Evolutionary conservation across 1,140 invertebrate genomes (phyloP), one percentile per base, ranked within the genome.

Genomic region (Drosophila subobscura): DNA sequence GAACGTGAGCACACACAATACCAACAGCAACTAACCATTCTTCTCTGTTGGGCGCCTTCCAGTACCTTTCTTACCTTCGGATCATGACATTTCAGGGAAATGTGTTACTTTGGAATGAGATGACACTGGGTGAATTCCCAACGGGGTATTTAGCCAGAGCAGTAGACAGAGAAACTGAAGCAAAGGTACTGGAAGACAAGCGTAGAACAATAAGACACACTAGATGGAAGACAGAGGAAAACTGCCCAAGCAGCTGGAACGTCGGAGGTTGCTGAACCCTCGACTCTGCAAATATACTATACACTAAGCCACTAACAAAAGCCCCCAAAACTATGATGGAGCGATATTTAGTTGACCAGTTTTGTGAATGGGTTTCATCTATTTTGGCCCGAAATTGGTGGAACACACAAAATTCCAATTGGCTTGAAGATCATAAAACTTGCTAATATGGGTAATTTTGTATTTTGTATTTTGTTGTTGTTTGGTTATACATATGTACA

Each of bases 131-230:
- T 68, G 37, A 56, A 47, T 72, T 71, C 65, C 60, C 57, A 33
- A 33, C 8, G 29, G 33, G 33, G 33, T 37, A 3, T 10, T 12
- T 8, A 10, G 33, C 33, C 33, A 37, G 33, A 10, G 57, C 45
- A 46, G 55, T 56, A 41, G 50, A 55, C 27, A 58, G 46, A 53
- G 71, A 59, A 79, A 66, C 63, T 63, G 52, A 72, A 54, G 57
- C 57, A 50, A 71, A 58, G 58, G 65, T 77, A 77, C 79, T 66
- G 79, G 61, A 72, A 51, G 85, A 73, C 80, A 84, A 79, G 80
- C 79, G 80, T 73, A 72, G 65, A 79, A 77, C 64, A 66, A 68
- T 64, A 72, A 58, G 57, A 59, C 40, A 64, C 50, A 33, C 8
- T 3, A 4, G 29, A 33, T 2, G 60, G 54, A 45, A 61, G 66